Base-by-base conservation (phyloP, 2,797 vertebrate species). In the Acrocephalus scirpaceus region DNA sequence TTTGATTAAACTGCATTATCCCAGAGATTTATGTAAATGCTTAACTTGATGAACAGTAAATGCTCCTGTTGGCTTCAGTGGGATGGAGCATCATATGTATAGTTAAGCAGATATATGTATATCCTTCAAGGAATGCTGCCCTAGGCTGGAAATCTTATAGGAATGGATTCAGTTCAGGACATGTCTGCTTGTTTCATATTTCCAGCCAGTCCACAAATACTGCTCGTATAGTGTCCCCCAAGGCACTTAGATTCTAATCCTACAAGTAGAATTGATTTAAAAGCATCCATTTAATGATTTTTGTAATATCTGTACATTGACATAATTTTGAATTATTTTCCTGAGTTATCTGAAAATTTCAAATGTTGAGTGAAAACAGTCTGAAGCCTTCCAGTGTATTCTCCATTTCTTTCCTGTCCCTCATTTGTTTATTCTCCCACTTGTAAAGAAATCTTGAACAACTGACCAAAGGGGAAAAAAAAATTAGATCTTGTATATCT, bases 71-170 rank as follows among this genome's bases (percentile, higher is more conserved):
- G 88, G 82, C 57, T 93, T 92, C 88, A 73, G 56, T 54, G 67
- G 56, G 45, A 92, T 78, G 66, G 13, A 91, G 53, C 90, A 94
- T 84, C 79, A n/a, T 66, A 8, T 44, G 56, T 92, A 61, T 8
- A 75, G 85, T 62, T 79, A 90, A 90, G 73, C 66, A 96, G 93
- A 94, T 92, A 75, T 57, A 92, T 44, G n/a, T 88, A 91, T 90
- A 96, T 91, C 91, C 88, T 93, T 88, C 82, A 72, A 94, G 94
- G 92, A 96, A 95, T 94, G 95, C 90, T 96, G 88, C 92, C 94
- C 45, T 90, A 81, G 95, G 94, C 92, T 96, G 91, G 48, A 96
- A 96, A 92, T 78, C 73, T 90, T 95, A 81, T 19, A 94, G 93
- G 87, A 93, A 90, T 89, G 82, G 82, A 90, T 94, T 95, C 95